Conservation (phyloP, 2,113 vertebrate genomes). For the Indicator maculatus region DNA sequence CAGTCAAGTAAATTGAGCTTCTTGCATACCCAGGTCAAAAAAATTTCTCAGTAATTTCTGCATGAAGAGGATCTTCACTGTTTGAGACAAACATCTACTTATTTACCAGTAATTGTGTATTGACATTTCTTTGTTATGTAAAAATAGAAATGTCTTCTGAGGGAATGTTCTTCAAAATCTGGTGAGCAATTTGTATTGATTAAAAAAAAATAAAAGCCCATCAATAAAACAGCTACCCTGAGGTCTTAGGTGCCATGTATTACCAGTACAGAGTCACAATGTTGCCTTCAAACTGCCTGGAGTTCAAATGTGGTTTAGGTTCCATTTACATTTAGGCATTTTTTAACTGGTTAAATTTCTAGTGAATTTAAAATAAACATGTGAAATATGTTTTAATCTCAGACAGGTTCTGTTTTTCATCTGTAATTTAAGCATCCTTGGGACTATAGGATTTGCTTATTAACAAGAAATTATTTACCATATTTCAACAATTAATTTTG, state of each 20-base stretch:
- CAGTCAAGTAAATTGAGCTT: not conserved
- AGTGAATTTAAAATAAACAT: not conserved
- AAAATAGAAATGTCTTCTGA: not conserved
- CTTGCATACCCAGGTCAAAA: not conserved
- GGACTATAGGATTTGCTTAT: not conserved
- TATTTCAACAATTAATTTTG: not conserved
- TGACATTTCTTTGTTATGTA: slow-evolving; percentile 9
- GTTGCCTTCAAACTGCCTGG: not conserved
- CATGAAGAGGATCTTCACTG: not conserved
- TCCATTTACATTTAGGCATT: not conserved
- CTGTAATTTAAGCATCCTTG: not conserved
- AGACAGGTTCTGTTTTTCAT: not conserved
- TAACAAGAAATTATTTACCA: not conserved
- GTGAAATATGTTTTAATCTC: not conserved
- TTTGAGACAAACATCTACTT: not conserved
- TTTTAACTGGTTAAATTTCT: not conserved
- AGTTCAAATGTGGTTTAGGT: not conserved
- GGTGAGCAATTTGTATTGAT: not conserved
- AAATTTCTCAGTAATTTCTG: not conserved
- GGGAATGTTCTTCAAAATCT: not conserved
- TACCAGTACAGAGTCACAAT: fast-evolving
- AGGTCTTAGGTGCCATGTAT: not conserved
- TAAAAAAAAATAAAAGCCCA: not conserved
- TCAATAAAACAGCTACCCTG: not conserved
- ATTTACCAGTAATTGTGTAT: not conserved